Percentiles rank a stretch among this genome's conserved stretches.
Evolutionary conservation across 2,888 invertebrate genomes (phyloP).

Genomic region (Tethea ocularis): DNA sequence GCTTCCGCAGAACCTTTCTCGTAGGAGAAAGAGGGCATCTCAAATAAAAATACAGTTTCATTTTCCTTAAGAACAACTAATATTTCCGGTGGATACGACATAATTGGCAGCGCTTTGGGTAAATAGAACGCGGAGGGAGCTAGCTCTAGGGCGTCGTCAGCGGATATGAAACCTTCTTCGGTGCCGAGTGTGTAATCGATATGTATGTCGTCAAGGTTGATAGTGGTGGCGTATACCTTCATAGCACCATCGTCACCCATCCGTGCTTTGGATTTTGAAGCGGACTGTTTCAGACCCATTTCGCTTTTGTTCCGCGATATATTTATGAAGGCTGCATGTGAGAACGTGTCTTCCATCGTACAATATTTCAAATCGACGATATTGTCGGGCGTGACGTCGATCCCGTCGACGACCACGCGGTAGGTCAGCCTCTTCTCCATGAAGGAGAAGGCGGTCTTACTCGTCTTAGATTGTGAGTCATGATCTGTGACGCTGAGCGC

Average conservation of each 20-base stretch:
- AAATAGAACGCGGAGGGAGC: constrained; percentile 75
- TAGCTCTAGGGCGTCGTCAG: constrained; percentile 50
- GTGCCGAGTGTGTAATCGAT: constrained; percentile 78
- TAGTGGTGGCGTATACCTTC: constrained; percentile 75
- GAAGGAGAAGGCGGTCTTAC: constrained; percentile 44
- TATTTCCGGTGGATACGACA: constrained; percentile 82
- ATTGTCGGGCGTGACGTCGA: constrained; percentile 66
- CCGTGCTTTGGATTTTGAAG: constrained; percentile 41
- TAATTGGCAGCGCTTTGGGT: constrained; percentile 55
- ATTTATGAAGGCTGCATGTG: constrained; percentile 67
- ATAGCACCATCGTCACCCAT: constrained; percentile 47
- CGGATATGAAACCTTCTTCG: constrained; percentile 55
- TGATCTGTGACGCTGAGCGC: neutral
- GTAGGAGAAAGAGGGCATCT: constrained; percentile 85
- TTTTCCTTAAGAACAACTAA: constrained; percentile 87
- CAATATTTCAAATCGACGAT: constrained; percentile 53
- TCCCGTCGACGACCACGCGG: constrained; percentile 47
- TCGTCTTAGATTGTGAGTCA: constrained; percentile 12
- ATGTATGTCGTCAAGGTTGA: constrained; percentile 78
- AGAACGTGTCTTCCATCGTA: constrained; percentile 60
- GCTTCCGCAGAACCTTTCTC: constrained; percentile 85
- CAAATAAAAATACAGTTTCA: constrained; percentile 85
- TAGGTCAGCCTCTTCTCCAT: constrained; percentile 59
- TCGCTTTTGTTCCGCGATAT: constrained; percentile 54
- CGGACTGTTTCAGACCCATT: constrained; percentile 34